These are phyloP conservation scores for Hyphantria cunea DNA, from an alignment of 1,140 invertebrate species.

Conservation along the genomic window DNA sequence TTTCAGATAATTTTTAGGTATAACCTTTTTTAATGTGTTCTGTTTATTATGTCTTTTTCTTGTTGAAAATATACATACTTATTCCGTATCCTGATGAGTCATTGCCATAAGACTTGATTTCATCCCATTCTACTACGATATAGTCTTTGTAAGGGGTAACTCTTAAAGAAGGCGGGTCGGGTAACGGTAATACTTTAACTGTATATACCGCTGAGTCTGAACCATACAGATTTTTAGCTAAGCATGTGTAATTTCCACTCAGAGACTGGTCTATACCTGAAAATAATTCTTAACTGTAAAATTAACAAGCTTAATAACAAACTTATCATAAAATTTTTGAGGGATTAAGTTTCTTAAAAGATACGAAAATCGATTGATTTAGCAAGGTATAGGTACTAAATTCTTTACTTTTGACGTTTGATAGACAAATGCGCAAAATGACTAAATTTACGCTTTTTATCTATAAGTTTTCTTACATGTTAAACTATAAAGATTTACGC, in stretches of 20 bases:
- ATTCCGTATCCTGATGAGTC: conserved; percentile 56
- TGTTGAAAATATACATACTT: conserved; percentile 50
- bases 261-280: conserved; percentile 83
- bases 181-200: conserved; percentile 88
- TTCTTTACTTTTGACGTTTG: too few species aligned
- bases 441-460: too few species aligned
- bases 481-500: too few species aligned
- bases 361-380: too few species aligned
- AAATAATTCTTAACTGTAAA: conserved; percentile 8
- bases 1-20: too few species aligned
- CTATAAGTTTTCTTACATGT: too few species aligned
- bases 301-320: too few species aligned
- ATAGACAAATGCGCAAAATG: too few species aligned
- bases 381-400: too few species aligned
- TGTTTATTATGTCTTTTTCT: neutral
- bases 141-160: conserved; percentile 85
- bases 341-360: too few species aligned
- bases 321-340: too few species aligned
- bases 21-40: too few species aligned
- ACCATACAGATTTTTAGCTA: conserved; percentile 91
- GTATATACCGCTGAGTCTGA: conserved; percentile 90
- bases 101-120: conserved; percentile 49
- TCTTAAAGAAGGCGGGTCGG: conserved; percentile 84
- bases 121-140: conserved; percentile 84
- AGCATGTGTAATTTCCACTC: conserved; percentile 93